phyloP scores from a whole-genome alignment of 2,888 invertebrate species.

The Hylaea fasciaria region DNA sequence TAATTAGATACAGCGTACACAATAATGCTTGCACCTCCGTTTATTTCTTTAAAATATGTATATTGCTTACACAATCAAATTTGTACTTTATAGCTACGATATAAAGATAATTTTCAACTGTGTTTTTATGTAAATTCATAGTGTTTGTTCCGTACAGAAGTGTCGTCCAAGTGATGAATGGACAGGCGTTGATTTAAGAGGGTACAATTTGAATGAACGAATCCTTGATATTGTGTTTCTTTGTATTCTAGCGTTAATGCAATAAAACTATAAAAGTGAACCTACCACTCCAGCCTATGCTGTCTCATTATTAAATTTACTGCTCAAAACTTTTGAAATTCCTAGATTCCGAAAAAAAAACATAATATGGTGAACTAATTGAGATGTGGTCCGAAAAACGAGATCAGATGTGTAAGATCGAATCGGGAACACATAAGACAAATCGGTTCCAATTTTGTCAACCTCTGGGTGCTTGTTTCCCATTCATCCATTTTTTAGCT shows the following conservation, averaged over 20 bases:
- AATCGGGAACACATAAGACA: constrained; percentile 77
- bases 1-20: constrained; percentile 76
- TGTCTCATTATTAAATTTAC: constrained; percentile 38
- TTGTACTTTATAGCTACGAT: constrained; percentile 39
- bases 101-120: constrained; percentile 56
- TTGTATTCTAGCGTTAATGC: constrained; percentile 56
- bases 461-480: constrained; percentile 68
- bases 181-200: constrained; percentile 73
- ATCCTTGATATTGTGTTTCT: constrained; percentile 66
- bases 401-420: constrained; percentile 69
- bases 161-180: constrained; percentile 77
- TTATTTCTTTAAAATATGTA: constrained; percentile 61
- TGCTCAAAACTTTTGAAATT: constrained; percentile 42
- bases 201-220: constrained; percentile 66
- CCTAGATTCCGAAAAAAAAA: constrained; percentile 43
- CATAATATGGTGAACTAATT: constrained; percentile 54
- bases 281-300: constrained; percentile 27
- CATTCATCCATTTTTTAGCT: constrained; percentile 79
- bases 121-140: constrained; percentile 45
- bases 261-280: constrained; percentile 73
- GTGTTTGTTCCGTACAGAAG: constrained; percentile 60
- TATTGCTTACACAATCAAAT: constrained; percentile 20
- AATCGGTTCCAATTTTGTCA: constrained; percentile 78
- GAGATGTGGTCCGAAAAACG: constrained; percentile 73
- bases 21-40: constrained; percentile 73